Conservation (phyloP, 2,888 invertebrate species). For the Ischnura elegans region DNA sequence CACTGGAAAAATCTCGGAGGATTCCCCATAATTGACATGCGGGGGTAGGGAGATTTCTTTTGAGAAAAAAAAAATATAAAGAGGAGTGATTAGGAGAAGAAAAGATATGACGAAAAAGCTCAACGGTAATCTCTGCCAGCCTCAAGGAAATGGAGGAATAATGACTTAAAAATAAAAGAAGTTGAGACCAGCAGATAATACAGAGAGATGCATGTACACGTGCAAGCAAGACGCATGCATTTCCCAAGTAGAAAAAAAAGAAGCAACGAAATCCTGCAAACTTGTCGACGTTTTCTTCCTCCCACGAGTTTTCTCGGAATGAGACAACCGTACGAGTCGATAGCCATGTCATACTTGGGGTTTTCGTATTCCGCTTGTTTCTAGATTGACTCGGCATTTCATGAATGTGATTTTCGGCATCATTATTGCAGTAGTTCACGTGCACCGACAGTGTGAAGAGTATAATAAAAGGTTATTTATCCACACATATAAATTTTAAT, state of each 20-base stretch:
- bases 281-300: neutral
- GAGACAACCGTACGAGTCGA: neutral
- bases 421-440: no score
- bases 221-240: neutral
- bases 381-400: no score
- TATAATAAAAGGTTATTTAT: no score
- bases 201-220: neutral
- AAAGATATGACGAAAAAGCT: neutral
- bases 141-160: neutral
- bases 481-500: no score
- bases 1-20: neutral
- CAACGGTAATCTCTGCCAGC: neutral
- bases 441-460: no score
- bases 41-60: neutral
- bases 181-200: neutral
- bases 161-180: neutral
- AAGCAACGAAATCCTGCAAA: neutral
- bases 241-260: neutral
- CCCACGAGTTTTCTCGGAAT: neutral
- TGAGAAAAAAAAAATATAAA: neutral
- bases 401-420: no score
- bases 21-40: neutral
- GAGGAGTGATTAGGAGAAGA: neutral
- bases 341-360: neutral
- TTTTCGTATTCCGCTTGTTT: neutral